Conservation (phyloP, 2,888 invertebrate genomes). For the Melanophora roralis region DNA sequence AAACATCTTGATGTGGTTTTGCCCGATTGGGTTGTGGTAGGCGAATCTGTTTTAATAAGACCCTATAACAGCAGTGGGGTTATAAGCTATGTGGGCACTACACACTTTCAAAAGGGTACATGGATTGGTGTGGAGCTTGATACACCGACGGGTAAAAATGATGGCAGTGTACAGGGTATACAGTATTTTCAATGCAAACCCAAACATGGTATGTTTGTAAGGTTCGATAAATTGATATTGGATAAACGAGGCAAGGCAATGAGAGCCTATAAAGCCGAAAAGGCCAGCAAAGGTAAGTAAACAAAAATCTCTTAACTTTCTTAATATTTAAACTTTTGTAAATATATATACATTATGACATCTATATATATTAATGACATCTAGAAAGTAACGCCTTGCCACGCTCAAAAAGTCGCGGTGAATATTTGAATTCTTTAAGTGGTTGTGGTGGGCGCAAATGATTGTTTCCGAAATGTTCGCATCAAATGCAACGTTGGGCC, state of each 20-base stretch:
- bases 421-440: slow-evolving; percentile 82
- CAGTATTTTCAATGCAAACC: slow-evolving; percentile 92
- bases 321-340: not conserved
- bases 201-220: slow-evolving; percentile 95
- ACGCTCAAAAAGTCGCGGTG: slow-evolving; percentile 89
- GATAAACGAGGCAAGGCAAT: slow-evolving; percentile 89
- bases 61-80: slow-evolving; percentile 91
- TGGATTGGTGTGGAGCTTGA: slow-evolving; percentile 96
- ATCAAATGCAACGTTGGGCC: slow-evolving; percentile 76
- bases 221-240: slow-evolving; percentile 91
- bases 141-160: slow-evolving; percentile 96
- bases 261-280: slow-evolving; percentile 82
- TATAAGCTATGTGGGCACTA: slow-evolving; percentile 89
- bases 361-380: not conserved
- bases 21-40: slow-evolving; percentile 92
- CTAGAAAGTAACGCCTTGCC: slow-evolving; percentile 78
- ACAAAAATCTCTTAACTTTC: not conserved
- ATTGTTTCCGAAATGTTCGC: slow-evolving; percentile 78
- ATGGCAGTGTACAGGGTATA: slow-evolving; percentile 92
- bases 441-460: slow-evolving; percentile 73
- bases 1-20: slow-evolving; percentile 74
- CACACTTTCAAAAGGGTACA: slow-evolving; percentile 86
- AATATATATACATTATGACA: too few relatives aligned
- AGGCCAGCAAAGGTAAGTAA: slow-evolving; percentile 71
- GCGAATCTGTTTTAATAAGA: slow-evolving; percentile 91